Evolutionary conservation across 2,113 vertebrate genomes (phyloP).

Genomic region (Protomyctophum bolini): DNA sequence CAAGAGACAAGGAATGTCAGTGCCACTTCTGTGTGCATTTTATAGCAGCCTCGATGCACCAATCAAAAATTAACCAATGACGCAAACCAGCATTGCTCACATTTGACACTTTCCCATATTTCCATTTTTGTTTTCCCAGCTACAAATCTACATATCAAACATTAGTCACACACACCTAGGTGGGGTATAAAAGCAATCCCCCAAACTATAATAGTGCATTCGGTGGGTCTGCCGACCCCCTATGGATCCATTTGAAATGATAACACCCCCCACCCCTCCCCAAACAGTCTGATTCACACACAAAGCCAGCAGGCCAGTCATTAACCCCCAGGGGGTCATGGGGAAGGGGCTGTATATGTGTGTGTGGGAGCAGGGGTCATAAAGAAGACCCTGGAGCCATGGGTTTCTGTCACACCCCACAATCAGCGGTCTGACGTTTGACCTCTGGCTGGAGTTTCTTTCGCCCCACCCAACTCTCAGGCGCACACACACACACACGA

Average conservation of each 20-base stretch:
- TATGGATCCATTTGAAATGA: constrained; percentile 11
- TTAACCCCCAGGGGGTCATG: constrained; percentile 59
- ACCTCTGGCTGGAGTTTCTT: constrained; percentile 61
- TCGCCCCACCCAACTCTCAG: constrained; percentile 22
- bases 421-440: constrained; percentile 72
- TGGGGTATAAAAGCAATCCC: background rate
- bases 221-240: constrained; percentile 32
- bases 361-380: constrained; percentile 37
- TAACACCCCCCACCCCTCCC: constrained; percentile 15
- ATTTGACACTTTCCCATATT: too few species aligned
- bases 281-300: constrained; percentile 53
- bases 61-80: too few species aligned
- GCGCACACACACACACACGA: constrained; percentile 19
- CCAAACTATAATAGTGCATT: background rate
- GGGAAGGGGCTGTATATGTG: constrained; percentile 35
- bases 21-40: too few species aligned
- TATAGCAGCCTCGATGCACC: too few species aligned
- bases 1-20: too few species aligned
- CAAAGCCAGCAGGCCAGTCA: constrained; percentile 56
- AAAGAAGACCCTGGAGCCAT: constrained; percentile 54
- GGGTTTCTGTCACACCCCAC: constrained; percentile 47
- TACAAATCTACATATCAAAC: background rate
- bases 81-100: too few species aligned
- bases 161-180: background rate
- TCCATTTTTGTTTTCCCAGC: too few species aligned